A percentile compares a stretch with the other conserved stretches of the same genome.
Conservation (phyloP, 1,140 invertebrate species). For the Neocloeon triangulifer region DNA sequence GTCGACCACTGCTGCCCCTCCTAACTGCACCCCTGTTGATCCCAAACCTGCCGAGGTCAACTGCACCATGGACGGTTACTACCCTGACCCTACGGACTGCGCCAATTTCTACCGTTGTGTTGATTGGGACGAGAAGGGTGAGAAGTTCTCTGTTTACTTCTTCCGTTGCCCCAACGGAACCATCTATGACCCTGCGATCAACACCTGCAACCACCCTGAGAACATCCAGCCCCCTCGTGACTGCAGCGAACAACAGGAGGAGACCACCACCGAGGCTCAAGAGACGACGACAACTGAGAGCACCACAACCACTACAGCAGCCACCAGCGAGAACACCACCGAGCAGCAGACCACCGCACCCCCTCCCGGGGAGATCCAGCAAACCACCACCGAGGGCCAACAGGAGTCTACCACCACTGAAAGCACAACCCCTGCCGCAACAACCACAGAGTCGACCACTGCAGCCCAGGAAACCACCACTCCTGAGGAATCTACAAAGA, state of each 20-base stretch:
- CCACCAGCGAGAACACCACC: slow-evolving; percentile 3
- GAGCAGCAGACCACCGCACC: slow-evolving; percentile 3
- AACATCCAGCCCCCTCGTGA: slow-evolving; percentile 24
- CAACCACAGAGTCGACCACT: slow-evolving; percentile 8
- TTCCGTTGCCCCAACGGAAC: slow-evolving; percentile 28
- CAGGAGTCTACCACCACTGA: not conserved
- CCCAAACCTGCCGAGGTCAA: too few relatives aligned
- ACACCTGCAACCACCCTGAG: slow-evolving; percentile 25
- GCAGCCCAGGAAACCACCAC: not conserved
- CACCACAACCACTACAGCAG: slow-evolving; percentile 4
- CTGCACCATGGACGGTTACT: slow-evolving; percentile 33
- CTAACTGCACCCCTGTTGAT: too few relatives aligned
- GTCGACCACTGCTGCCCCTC: too few relatives aligned
- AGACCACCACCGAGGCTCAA: not conserved
- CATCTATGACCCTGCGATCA: slow-evolving; percentile 26
- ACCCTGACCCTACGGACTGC: slow-evolving; percentile 35
- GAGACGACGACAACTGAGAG: slow-evolving; percentile 2
- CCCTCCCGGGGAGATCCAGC: slow-evolving; percentile 6
- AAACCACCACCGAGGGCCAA: slow-evolving; percentile 2
- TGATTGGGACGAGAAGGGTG: slow-evolving; percentile 27
- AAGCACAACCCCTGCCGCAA: slow-evolving; percentile 9
- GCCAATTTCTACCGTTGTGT: slow-evolving; percentile 50
- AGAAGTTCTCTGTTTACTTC: slow-evolving; percentile 28
- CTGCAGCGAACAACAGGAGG: slow-evolving; percentile 14
- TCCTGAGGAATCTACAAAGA: slow-evolving; percentile 3